phyloP scores from a whole-genome alignment of 2,113 vertebrate species.

The Neoarius graeffei region DNA sequence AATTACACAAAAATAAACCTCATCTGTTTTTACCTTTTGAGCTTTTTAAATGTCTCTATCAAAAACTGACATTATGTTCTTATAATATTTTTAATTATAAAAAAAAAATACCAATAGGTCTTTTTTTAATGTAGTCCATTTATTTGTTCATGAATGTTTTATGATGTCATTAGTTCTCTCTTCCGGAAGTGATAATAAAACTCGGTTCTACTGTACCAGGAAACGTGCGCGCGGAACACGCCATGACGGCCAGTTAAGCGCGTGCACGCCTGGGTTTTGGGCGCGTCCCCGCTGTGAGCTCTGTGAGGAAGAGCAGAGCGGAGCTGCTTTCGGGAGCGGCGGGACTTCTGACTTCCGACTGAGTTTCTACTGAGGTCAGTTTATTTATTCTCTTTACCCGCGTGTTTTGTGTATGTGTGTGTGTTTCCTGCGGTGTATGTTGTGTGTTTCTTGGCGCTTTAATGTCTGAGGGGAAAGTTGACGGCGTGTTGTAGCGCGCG shows the following conservation, averaged over 20 bases:
- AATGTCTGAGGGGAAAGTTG: background rate
- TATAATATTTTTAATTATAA: background rate
- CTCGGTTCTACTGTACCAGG: background rate
- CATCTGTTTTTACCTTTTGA: background rate
- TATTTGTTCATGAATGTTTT: background rate
- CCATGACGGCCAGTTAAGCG: background rate
- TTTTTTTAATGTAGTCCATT: background rate
- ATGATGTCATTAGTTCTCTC: background rate
- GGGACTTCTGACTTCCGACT: too few relatives aligned
- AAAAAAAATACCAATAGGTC: background rate
- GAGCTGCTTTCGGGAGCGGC: background rate
- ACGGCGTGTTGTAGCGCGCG: background rate
- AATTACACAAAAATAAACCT: too few relatives aligned
- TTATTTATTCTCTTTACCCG: background rate
- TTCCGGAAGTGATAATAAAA: background rate
- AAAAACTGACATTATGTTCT: background rate
- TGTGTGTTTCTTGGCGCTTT: background rate
- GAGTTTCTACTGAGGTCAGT: conserved; percentile 1
- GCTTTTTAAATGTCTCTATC: background rate
- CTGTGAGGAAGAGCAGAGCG: background rate
- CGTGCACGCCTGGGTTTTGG: conserved; percentile 9
- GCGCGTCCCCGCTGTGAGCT: conserved; percentile 22
- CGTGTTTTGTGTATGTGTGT: background rate
- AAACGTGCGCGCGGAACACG: conserved; percentile 21
- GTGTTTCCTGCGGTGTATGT: background rate